Conservation (phyloP, 2,888 invertebrate genomes). For the Pyrrhia umbra region DNA sequence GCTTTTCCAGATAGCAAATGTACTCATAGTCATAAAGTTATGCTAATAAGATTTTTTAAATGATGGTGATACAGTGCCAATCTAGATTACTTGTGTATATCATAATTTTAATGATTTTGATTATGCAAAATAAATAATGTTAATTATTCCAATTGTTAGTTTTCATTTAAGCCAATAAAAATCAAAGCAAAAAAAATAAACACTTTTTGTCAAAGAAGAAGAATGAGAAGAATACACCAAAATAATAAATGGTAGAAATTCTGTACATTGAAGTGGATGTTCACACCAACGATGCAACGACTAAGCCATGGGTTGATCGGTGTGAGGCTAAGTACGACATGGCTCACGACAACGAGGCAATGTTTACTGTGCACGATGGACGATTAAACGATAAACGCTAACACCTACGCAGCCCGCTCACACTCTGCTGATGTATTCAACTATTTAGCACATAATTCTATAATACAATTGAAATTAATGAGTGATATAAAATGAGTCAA, state of each 20-base stretch:
- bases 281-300: constrained; percentile 86
- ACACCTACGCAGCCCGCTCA: constrained; percentile 76
- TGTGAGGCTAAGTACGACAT: constrained; percentile 83
- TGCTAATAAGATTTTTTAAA: constrained; percentile 52
- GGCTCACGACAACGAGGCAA: constrained; percentile 84
- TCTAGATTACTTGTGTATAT: constrained; percentile 70
- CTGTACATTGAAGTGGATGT: constrained; percentile 77
- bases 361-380: constrained; percentile 79
- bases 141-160: constrained; percentile 80
- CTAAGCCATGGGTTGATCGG: constrained; percentile 86
- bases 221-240: constrained; percentile 64
- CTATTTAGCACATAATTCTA: constrained; percentile 17
- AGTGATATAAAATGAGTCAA: constrained; percentile 2
- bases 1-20: constrained; percentile 24
- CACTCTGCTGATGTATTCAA: constrained; percentile 66
- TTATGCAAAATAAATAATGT: constrained; percentile 76
- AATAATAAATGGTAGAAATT: constrained; percentile 66
- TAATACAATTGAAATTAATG: background rate
- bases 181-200: constrained; percentile 62
- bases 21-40: constrained; percentile 36
- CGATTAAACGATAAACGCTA: constrained; percentile 70
- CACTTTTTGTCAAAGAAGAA: constrained; percentile 56
- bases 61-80: constrained; percentile 80
- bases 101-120: constrained; percentile 71
- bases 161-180: constrained; percentile 75